Evolutionary conservation across 2,113 vertebrate species (phyloP).

Genomic region (Phylloscopus whistleri): DNA sequence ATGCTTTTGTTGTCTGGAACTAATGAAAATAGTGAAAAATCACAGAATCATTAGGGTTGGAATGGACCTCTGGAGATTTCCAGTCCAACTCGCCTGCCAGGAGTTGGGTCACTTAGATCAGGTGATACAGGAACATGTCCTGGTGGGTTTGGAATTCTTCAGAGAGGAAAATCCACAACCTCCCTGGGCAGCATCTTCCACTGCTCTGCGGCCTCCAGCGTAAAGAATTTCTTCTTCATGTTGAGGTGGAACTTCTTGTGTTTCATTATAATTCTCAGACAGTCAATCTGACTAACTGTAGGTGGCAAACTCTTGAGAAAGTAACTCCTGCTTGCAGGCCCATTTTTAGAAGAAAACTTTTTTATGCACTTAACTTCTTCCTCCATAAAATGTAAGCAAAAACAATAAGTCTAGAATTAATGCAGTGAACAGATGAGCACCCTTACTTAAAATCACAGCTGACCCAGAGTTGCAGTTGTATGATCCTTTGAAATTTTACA

Average conservation of each 20-base stretch:
- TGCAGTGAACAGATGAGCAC: neutral
- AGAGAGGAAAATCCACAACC: neutral
- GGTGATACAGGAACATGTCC: neutral
- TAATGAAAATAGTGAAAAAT: neutral
- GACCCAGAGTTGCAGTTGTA: neutral
- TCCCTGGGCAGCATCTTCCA: neutral
- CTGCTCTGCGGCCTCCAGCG: neutral
- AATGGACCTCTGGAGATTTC: neutral
- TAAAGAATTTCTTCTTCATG: neutral
- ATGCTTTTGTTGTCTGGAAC: neutral
- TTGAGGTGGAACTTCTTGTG: neutral
- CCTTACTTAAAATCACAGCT: neutral
- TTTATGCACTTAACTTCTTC: neutral
- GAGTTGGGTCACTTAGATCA: neutral
- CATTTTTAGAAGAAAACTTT: neutral
- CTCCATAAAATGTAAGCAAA: neutral
- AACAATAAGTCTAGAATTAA: neutral
- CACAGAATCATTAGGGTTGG: neutral
- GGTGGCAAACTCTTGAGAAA: neutral
- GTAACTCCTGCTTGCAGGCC: neutral
- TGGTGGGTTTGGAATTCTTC: neutral
- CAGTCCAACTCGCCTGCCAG: neutral
- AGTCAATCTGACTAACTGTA: neutral
- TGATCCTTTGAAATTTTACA: neutral
- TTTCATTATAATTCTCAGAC: neutral